phyloP scores from a whole-genome alignment of 92 coral and sea anemone genomes.

The Plumapathes pennacea region DNA sequence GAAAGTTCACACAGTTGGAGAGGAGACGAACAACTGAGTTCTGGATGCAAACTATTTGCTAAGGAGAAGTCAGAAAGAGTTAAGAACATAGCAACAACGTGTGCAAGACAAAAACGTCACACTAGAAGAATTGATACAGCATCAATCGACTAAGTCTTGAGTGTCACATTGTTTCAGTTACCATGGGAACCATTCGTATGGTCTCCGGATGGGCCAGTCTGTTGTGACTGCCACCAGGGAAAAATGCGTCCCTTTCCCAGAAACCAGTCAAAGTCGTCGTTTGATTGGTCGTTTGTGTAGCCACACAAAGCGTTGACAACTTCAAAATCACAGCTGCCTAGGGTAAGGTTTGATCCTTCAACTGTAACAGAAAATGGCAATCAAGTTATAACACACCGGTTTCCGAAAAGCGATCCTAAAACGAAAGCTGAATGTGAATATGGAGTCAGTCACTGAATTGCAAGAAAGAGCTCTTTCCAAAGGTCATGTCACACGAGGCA shows the following conservation, averaged over 20 bases:
- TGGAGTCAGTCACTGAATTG: not conserved
- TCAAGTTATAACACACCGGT: not conserved
- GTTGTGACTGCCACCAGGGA: slow-evolving; percentile 12
- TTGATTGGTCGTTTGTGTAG: slow-evolving; percentile 14
- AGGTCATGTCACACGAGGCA: no score
- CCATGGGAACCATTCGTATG: slow-evolving; percentile 55
- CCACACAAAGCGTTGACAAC: slow-evolving; percentile 40
- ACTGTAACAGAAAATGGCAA: not conserved
- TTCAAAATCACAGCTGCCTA: slow-evolving; percentile 59
- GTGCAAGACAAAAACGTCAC: no score
- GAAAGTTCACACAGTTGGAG: no score
- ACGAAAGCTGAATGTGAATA: not conserved
- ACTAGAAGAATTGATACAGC: no score
- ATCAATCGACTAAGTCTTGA: not conserved
- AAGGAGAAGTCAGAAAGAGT: no score
- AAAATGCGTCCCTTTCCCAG: slow-evolving; percentile 4
- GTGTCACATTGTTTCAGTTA: no score
- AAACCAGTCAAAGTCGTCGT: slow-evolving; percentile 41
- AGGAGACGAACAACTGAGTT: no score
- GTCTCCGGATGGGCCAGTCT: slow-evolving; percentile 45
- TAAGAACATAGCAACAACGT: no score
- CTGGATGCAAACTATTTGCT: no score
- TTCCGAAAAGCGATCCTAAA: not conserved
- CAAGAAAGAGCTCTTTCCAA: no score
- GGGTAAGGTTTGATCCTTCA: not conserved